A percentile compares a stretch with the other conserved stretches of the same genome.
Evolutionary conservation across 2,888 invertebrate species (phyloP).

Genomic region (Oligia fasciuncula): DNA sequence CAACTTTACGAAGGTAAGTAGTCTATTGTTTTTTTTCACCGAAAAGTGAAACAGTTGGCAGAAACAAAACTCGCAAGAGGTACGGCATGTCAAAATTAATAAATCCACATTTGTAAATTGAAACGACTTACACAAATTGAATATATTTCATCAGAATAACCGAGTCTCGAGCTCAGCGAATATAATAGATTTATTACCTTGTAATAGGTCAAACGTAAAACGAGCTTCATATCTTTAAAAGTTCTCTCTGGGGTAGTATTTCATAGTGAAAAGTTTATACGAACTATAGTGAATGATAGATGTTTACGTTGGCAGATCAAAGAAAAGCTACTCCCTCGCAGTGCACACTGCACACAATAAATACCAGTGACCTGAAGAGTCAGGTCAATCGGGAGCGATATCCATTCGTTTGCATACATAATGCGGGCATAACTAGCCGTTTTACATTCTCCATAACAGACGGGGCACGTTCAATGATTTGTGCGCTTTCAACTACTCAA

Average conservation of each 20-base stretch:
- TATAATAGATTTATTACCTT: constrained; percentile 48
- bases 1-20: not conserved
- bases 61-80: not conserved
- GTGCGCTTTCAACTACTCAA: constrained; percentile 28
- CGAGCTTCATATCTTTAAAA: constrained; percentile 36
- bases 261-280: constrained; percentile 37
- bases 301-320: constrained; percentile 47
- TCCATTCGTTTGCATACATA: constrained; percentile 58
- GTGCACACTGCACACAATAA: constrained; percentile 51
- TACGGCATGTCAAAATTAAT: constrained; percentile 24
- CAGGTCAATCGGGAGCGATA: constrained; percentile 54
- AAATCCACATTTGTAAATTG: constrained; percentile 39
- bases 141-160: constrained; percentile 38
- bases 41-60: not conserved
- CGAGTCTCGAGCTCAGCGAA: constrained; percentile 31
- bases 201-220: constrained; percentile 50
- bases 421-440: constrained; percentile 35
- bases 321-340: constrained; percentile 24
- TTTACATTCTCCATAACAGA: constrained; percentile 25
- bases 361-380: constrained; percentile 62
- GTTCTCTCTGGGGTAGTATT: constrained; percentile 22
- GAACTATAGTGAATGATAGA: constrained; percentile 16
- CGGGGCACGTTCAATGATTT: constrained; percentile 27
- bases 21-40: not conserved
- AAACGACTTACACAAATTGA: constrained; percentile 36